phyloP scores from a whole-genome alignment of 2,888 invertebrate genomes.

The Mimas tiliae region DNA sequence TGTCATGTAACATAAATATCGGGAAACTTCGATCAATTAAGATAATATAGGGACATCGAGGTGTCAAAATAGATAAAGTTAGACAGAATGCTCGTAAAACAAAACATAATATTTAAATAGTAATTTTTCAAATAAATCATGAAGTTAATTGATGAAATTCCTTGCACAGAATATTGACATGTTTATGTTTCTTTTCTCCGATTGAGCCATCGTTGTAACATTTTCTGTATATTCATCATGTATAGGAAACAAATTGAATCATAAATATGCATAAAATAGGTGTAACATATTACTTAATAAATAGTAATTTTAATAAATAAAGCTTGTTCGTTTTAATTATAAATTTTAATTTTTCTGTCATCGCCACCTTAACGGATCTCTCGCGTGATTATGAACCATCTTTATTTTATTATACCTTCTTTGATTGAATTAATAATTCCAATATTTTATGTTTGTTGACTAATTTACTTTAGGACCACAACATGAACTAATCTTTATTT shows the following conservation, averaged over 20 bases:
- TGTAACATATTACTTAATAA: conserved; percentile 17
- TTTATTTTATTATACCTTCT: not conserved
- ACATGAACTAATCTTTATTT: too few species aligned
- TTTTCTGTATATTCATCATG: not conserved
- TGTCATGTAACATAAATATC: conserved; percentile 8
- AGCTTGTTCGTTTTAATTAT: not conserved
- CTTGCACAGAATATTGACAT: conserved; percentile 8
- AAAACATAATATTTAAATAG: conserved; percentile 31
- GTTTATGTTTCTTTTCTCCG: conserved; percentile 18
- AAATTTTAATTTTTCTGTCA: conserved; percentile 10
- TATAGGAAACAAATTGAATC: conserved; percentile 9
- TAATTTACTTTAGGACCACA: not conserved
- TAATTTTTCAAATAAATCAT: conserved; percentile 35
- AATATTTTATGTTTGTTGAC: too few species aligned
- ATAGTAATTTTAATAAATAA: conserved; percentile 17
- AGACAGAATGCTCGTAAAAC: conserved; percentile 35
- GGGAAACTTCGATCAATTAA: conserved; percentile 29
- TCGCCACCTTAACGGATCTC: conserved; percentile 1
- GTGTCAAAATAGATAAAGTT: conserved; percentile 41
- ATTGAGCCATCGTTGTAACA: conserved; percentile 4
- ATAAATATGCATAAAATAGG: conserved; percentile 21
- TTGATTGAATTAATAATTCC: not conserved
- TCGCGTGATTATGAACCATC: conserved; percentile 1
- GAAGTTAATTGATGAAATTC: conserved; percentile 25
- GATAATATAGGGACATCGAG: conserved; percentile 35